Conservation (phyloP, 2,113 vertebrate genomes). For the Campylomormyrus tamandua region DNA sequence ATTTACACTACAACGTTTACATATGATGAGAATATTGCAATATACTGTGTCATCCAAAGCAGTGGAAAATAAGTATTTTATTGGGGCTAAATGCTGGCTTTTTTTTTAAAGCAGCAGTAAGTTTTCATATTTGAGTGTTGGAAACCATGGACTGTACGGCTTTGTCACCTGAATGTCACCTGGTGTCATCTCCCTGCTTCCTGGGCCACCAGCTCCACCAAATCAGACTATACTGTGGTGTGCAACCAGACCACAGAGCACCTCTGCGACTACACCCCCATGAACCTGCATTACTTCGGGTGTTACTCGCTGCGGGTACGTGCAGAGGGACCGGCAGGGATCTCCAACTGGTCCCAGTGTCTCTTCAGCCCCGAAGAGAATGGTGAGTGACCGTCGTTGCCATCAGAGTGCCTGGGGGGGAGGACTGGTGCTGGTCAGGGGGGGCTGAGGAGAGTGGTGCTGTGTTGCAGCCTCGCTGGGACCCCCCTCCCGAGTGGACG, state of each 20-base stretch:
- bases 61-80: not conserved
- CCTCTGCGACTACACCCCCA: constrained; percentile 26
- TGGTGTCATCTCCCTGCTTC: not conserved
- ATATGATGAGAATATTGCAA: not conserved
- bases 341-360: constrained; percentile 21
- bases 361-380: constrained; percentile 29
- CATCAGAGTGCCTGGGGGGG: not conserved
- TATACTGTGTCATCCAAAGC: not conserved
- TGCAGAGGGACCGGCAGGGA: not conserved
- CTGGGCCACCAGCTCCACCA: constrained; percentile 1
- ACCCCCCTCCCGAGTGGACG: constrained; percentile 9
- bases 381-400: constrained; percentile 21
- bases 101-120: not conserved
- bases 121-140: not conserved
- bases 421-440: not conserved
- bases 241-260: not conserved
- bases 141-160: not conserved
- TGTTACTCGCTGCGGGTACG: constrained; percentile 23
- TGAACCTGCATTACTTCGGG: not conserved
- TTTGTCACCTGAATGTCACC: not conserved
- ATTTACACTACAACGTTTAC: not conserved
- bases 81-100: not conserved
- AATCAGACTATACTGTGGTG: not conserved
- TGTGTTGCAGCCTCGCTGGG: constrained; percentile 24
- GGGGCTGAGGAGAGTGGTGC: not conserved